A percentile compares a stretch with the other conserved stretches of the same genome.
Conservation (phyloP, 53 echinoderm and acorn worm genomes). For the Actinopyga echinites region DNA sequence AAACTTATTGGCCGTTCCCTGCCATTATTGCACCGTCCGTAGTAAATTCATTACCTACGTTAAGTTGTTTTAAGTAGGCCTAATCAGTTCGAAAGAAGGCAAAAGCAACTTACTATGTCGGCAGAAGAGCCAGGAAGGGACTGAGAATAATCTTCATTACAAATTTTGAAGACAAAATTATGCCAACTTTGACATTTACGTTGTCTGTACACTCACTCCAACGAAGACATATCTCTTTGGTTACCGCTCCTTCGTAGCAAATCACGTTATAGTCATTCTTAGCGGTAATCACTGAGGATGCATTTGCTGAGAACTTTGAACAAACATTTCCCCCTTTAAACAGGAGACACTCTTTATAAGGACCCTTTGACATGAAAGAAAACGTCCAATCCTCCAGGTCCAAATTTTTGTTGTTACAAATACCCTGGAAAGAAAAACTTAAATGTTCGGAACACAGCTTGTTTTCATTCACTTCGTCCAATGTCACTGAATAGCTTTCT, state of each 20-base stretch:
- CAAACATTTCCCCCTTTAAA: too few relatives aligned
- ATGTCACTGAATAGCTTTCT: neutral
- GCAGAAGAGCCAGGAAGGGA: neutral
- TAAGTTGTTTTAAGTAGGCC: too few relatives aligned
- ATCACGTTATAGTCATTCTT: too few relatives aligned
- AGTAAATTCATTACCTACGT: too few relatives aligned
- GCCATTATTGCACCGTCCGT: too few relatives aligned
- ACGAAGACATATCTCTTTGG: neutral
- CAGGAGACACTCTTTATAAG: too few relatives aligned
- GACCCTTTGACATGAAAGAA: too few relatives aligned
- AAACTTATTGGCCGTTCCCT: too few relatives aligned
- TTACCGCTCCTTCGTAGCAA: neutral
- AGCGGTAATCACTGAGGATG: too few relatives aligned
- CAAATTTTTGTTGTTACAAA: neutral
- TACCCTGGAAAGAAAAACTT: neutral
- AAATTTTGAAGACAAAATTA: conserved; percentile 19
- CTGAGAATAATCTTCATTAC: neutral
- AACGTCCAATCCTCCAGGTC: too few relatives aligned
- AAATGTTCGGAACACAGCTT: neutral
- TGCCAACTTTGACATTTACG: neutral
- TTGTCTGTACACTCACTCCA: neutral
- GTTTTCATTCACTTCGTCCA: neutral
- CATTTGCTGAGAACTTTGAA: too few relatives aligned
- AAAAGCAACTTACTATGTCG: neutral
- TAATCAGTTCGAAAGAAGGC: too few relatives aligned